phyloP scores from a whole-genome alignment of 2,888 invertebrate species.

The Ormia ochracea region DNA sequence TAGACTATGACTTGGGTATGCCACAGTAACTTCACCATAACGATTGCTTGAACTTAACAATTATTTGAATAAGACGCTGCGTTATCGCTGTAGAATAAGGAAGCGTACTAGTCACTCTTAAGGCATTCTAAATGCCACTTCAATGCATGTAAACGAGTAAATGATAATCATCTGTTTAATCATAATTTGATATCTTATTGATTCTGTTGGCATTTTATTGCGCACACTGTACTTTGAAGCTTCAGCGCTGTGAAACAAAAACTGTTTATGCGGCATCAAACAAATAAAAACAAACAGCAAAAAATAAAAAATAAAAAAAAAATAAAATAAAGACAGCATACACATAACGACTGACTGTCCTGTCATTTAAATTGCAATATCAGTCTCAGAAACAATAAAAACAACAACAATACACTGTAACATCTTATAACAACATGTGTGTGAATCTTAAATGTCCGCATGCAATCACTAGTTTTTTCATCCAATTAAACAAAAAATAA shows the following conservation, averaged over 20 bases:
- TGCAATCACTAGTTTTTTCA: slow-evolving; percentile 41
- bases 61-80: no score
- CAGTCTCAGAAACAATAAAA: slow-evolving; percentile 5
- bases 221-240: slow-evolving; percentile 6
- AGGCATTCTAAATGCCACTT: no score
- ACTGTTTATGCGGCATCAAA: slow-evolving; percentile 22
- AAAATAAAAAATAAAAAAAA: no score
- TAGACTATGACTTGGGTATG: no score
- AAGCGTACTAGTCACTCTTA: no score
- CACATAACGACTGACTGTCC: slow-evolving; percentile 36
- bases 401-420: slow-evolving; percentile 24
- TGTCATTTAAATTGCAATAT: slow-evolving; percentile 43
- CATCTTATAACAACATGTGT: slow-evolving; percentile 52
- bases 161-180: no score
- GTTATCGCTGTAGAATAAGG: neutral
- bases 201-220: no score
- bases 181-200: no score
- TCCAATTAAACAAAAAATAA: neutral
- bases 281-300: neutral
- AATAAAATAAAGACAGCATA: neutral
- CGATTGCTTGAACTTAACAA: no score
- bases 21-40: no score
- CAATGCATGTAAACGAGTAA: no score
- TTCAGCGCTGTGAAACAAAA: slow-evolving; percentile 21
- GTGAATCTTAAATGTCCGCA: slow-evolving; percentile 52